Percentiles rank a stretch among this genome's conserved stretches.
These are phyloP conservation scores for Pteronura brasiliensis DNA, from an alignment of 2,113 vertebrate genomes.

Conservation along the genomic window DNA sequence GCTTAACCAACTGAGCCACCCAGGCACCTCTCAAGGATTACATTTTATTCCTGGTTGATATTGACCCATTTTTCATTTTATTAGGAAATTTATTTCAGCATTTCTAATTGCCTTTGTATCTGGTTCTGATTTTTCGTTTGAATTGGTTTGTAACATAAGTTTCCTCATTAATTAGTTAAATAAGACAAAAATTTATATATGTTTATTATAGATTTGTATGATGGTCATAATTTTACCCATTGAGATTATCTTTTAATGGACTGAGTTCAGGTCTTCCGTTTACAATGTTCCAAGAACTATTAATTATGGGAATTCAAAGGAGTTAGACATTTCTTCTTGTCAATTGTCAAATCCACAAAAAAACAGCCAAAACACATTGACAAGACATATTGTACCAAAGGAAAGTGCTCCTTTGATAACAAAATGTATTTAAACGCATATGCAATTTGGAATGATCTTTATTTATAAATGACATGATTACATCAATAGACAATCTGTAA, in stretches of 20 bases:
- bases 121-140: neutral
- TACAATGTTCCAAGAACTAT: neutral
- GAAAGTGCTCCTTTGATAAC: neutral
- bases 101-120: neutral
- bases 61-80: neutral
- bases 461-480: neutral
- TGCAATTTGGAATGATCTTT: neutral
- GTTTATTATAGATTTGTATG: neutral
- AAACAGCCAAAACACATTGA: neutral
- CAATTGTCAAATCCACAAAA: neutral
- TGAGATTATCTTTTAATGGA: neutral
- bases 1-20: neutral
- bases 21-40: neutral
- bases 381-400: neutral
- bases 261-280: neutral
- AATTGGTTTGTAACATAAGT: neutral
- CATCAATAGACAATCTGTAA: neutral
- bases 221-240: neutral
- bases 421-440: neutral
- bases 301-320: neutral
- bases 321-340: neutral
- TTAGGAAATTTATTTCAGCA: neutral
- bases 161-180: neutral
- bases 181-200: neutral
- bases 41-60: neutral